phyloP scores from a whole-genome alignment of 1,140 invertebrate genomes.

The Berghia stephanieae region DNA sequence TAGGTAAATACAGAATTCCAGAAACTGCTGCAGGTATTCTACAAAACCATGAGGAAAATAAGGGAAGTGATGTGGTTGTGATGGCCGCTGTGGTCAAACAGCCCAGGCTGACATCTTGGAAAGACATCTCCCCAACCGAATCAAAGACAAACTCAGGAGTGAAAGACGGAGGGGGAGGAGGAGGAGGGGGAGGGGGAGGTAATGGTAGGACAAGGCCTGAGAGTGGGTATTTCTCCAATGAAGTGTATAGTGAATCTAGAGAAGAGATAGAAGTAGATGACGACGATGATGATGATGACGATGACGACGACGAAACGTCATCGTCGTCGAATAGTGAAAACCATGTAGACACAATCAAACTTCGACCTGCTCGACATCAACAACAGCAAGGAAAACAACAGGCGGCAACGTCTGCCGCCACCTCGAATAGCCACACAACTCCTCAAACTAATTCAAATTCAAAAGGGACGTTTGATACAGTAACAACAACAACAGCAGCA shows the following conservation, averaged over 20 bases:
- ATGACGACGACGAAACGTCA: no score
- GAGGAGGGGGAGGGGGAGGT: background rate
- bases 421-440: no score
- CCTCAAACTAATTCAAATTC: no score
- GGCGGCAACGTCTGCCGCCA: no score
- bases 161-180: conserved; percentile 33
- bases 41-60: conserved; percentile 26
- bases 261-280: conserved; percentile 43
- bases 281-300: no score
- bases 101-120: conserved; percentile 42
- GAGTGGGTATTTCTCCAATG: conserved; percentile 47
- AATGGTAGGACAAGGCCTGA: conserved; percentile 26
- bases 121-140: conserved; percentile 47
- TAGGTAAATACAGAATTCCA: conserved; percentile 11
- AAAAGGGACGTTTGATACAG: no score
- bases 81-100: background rate
- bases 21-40: conserved; percentile 19
- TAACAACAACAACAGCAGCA: no score
- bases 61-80: background rate
- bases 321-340: conserved; percentile 38
- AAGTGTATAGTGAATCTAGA: conserved; percentile 42
- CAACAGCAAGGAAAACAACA: no score
- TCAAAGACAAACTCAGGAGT: no score
- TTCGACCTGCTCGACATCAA: no score
- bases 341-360: conserved; percentile 22